Conservation (phyloP, 2,797 vertebrate species). For the Lemur catta region DNA sequence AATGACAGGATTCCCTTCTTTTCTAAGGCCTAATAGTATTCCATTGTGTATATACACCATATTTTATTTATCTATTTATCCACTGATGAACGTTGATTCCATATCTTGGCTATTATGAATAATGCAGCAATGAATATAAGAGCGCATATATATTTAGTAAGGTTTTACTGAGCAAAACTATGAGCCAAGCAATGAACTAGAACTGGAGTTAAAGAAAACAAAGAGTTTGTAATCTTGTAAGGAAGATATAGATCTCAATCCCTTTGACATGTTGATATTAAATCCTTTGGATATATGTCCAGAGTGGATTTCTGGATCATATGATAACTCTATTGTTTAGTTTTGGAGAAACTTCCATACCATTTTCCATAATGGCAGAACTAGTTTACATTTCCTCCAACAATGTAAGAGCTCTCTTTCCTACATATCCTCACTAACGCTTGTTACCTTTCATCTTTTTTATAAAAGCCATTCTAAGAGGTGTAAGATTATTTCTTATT, state of each 20-base stretch:
- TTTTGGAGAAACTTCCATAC: background rate
- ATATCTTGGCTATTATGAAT: background rate
- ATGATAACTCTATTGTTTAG: background rate
- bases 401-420: no score
- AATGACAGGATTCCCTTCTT: background rate
- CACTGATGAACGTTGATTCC: background rate
- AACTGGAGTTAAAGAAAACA: background rate
- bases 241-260: background rate
- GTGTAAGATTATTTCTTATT: background rate
- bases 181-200: background rate
- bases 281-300: background rate
- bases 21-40: background rate
- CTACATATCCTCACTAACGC: background rate
- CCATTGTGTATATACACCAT: background rate
- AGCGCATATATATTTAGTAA: background rate
- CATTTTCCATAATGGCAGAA: background rate
- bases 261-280: background rate
- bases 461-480: background rate
- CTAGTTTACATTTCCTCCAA: background rate
- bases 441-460: background rate
- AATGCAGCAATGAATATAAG: background rate
- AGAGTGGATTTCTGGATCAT: background rate
- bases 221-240: background rate
- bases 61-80: background rate
- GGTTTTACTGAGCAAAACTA: background rate